These are phyloP conservation scores for Protonemura montana DNA, from an alignment of 2,888 invertebrate genomes.

Conservation along the genomic window DNA sequence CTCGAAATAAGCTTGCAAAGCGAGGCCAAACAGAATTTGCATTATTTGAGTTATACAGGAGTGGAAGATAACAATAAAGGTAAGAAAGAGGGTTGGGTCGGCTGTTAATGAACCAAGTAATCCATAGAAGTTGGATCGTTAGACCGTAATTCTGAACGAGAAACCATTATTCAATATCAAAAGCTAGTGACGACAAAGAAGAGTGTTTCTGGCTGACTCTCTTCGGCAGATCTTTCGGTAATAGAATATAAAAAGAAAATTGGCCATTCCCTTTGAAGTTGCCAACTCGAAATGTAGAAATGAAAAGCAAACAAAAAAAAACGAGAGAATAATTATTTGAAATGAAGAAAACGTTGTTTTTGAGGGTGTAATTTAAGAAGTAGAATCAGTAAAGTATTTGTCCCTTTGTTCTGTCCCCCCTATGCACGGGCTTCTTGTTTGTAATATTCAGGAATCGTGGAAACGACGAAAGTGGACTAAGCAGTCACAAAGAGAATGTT, in stretches of 20 bases:
- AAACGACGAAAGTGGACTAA: constrained; percentile 2
- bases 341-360: constrained; percentile 27
- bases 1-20: background rate
- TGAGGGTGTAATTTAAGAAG: background rate
- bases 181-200: background rate
- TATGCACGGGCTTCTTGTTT: background rate
- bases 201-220: background rate
- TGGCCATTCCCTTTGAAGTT: background rate
- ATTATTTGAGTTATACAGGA: background rate
- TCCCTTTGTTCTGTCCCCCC: background rate
- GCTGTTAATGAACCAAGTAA: background rate
- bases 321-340: constrained; percentile 10
- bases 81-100: background rate
- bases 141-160: background rate
- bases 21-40: background rate
- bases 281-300: background rate
- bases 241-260: constrained; percentile 4
- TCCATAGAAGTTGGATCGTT: background rate
- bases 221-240: background rate
- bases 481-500: constrained; percentile 20
- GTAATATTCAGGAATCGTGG: background rate
- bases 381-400: background rate
- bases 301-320: constrained; percentile 8
- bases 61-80: background rate
- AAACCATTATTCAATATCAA: background rate